Evolutionary conservation across 2,888 invertebrate genomes (phyloP).

Genomic region (Cancer borealis): DNA sequence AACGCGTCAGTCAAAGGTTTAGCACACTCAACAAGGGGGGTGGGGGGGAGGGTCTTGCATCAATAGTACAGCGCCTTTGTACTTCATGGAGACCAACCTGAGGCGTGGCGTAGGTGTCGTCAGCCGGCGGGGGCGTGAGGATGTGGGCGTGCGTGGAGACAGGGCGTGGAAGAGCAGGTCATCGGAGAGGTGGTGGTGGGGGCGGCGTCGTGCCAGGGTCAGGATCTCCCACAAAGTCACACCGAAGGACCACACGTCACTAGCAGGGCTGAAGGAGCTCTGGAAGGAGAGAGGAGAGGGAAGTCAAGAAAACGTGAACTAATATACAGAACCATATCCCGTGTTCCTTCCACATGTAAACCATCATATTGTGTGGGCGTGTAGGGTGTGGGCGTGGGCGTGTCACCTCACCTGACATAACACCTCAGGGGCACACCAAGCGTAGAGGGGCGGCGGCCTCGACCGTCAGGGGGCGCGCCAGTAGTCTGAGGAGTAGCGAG

Average conservation of each 20-base stretch:
- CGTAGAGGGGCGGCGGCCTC: slow-evolving; percentile 67
- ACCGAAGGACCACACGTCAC: slow-evolving; percentile 85
- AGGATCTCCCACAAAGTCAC: slow-evolving; percentile 86
- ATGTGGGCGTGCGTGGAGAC: slow-evolving; percentile 60
- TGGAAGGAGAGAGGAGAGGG: slow-evolving; percentile 79
- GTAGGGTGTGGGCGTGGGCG: background rate
- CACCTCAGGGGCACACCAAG: slow-evolving; percentile 65
- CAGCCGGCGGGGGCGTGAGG: slow-evolving; percentile 33
- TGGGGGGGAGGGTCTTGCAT: background rate
- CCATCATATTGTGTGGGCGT: background rate
- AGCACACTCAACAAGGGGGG: background rate
- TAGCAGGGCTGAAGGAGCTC: slow-evolving; percentile 85
- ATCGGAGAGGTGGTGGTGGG: slow-evolving; percentile 78
- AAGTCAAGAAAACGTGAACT: too few relatives aligned
- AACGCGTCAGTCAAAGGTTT: background rate
- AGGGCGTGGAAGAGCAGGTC: slow-evolving; percentile 68
- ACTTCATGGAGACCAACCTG: slow-evolving; percentile 17
- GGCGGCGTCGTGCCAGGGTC: slow-evolving; percentile 84
- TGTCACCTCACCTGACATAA: slow-evolving; percentile 58
- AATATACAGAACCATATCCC: too few relatives aligned
- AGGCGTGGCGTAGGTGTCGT: slow-evolving; percentile 57
- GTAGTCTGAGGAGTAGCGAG: slow-evolving; percentile 63
- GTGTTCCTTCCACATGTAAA: too few relatives aligned
- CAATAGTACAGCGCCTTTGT: background rate
- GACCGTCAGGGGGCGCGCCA: slow-evolving; percentile 68